Percentiles rank a stretch among this genome's conserved stretches.
These are phyloP conservation scores for Chunga burmeisteri DNA, from an alignment of 2,113 vertebrate genomes.

Conservation along the genomic window DNA sequence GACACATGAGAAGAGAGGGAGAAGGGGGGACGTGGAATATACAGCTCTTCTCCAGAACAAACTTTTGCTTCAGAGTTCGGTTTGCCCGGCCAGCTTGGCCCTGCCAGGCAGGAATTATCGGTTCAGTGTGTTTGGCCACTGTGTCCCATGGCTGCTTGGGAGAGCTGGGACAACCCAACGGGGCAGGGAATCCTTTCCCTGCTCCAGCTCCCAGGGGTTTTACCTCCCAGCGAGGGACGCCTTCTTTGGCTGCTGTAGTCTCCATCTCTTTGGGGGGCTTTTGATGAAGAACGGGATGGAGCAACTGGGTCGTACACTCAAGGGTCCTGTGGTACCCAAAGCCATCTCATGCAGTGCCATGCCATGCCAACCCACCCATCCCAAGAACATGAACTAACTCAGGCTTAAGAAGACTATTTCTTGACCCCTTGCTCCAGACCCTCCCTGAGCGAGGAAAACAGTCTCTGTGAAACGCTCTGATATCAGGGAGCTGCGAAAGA, in stretches of 20 bases:
- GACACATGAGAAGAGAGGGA: neutral
- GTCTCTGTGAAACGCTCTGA: fast-evolving
- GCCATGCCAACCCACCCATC: neutral
- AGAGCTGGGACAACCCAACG: neutral
- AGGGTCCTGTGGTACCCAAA: neutral
- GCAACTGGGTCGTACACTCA: neutral
- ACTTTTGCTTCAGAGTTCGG: neutral
- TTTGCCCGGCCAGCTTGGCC: neutral
- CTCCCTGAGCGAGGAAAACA: no score
- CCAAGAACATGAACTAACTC: neutral
- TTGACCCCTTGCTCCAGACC: neutral
- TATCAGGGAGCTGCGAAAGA: neutral
- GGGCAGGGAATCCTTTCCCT: neutral
- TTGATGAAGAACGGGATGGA: neutral
- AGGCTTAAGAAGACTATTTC: neutral
- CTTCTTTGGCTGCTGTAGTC: neutral
- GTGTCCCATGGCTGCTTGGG: no score
- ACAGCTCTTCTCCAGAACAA: neutral
- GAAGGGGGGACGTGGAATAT: neutral
- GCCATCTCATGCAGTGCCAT: neutral
- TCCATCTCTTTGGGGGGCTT: neutral
- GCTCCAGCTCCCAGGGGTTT: neutral
- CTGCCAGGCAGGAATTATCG: neutral
- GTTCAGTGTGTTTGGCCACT: neutral
- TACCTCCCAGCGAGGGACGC: neutral